Conservation (phyloP, 2,888 invertebrate species). For the Polydrusus pterygomalis region DNA sequence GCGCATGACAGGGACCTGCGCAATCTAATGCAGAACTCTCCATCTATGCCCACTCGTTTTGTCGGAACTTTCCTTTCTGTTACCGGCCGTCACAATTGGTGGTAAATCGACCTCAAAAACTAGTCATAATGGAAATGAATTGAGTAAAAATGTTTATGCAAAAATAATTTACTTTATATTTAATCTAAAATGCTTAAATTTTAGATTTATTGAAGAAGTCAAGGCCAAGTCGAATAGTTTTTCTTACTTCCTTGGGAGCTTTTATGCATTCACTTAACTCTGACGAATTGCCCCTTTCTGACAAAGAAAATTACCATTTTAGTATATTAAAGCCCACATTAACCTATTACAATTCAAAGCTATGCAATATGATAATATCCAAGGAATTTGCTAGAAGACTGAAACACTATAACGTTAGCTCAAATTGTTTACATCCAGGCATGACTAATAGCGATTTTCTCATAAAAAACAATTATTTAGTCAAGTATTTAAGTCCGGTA, state of each 20-base stretch:
- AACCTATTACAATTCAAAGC: slow-evolving; percentile 61
- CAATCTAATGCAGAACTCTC: too few relatives aligned
- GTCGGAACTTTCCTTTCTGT: too few relatives aligned
- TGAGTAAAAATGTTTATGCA: too few relatives aligned
- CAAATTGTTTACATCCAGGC: slow-evolving; percentile 60
- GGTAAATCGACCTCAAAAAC: too few relatives aligned
- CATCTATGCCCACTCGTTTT: too few relatives aligned
- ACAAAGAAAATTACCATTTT: neutral
- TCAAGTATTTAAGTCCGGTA: slow-evolving; percentile 34
- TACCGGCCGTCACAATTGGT: too few relatives aligned
- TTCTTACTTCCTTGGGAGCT: slow-evolving; percentile 49
- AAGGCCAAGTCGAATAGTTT: slow-evolving; percentile 48
- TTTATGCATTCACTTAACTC: slow-evolving; percentile 36
- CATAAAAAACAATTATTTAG: slow-evolving; percentile 32
- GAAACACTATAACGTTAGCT: slow-evolving; percentile 50
- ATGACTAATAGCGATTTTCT: slow-evolving; percentile 61
- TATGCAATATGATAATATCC: slow-evolving; percentile 61
- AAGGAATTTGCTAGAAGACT: slow-evolving; percentile 57
- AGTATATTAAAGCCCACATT: slow-evolving; percentile 34
- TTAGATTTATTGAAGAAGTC: slow-evolving; percentile 52
- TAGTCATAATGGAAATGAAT: too few relatives aligned
- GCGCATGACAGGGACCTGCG: too few relatives aligned
- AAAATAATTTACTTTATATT: too few relatives aligned
- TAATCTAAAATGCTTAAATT: neutral
- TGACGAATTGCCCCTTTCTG: slow-evolving; percentile 49